phyloP scores from a whole-genome alignment of 2,797 vertebrate species.

The Psittacula echo region DNA sequence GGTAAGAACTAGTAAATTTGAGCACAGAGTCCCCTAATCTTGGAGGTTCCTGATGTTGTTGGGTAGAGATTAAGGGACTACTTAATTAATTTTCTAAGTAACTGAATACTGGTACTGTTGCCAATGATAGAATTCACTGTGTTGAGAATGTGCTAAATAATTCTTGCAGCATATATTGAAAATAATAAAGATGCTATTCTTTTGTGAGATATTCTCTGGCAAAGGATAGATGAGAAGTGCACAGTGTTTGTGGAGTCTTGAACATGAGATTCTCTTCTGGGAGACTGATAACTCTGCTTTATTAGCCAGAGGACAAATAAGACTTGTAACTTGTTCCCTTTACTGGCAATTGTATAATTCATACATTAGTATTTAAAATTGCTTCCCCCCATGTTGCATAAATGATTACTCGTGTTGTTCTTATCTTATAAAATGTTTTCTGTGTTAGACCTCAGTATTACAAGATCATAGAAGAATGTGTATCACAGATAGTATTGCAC shows the following conservation, averaged over 20 bases:
- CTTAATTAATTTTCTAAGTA: not conserved
- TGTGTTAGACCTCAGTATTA: slow-evolving; percentile 93
- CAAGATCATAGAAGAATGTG: slow-evolving; percentile 97
- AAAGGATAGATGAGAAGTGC: not conserved
- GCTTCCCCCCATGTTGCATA: fast-evolving
- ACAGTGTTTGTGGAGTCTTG: not conserved
- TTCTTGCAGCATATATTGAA: not conserved
- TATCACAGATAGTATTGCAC: slow-evolving; percentile 94
- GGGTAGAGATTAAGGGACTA: not conserved
- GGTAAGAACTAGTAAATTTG: not conserved
- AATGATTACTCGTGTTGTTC: not conserved
- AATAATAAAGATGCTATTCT: not conserved
- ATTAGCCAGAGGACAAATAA: not conserved
- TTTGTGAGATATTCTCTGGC: not conserved
- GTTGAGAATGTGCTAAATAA: not conserved
- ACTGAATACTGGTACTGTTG: not conserved
- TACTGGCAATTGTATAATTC: not conserved
- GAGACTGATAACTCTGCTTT: not conserved
- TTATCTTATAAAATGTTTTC: not conserved
- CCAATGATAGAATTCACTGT: not conserved
- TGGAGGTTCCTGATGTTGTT: not conserved
- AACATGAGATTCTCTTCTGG: not conserved
- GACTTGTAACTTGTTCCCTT: not conserved
- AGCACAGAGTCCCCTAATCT: not conserved
- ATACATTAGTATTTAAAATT: not conserved